A percentile compares a stretch with the other conserved stretches of the same genome.
Conservation (phyloP, 2,113 vertebrate genomes). For the Bos taurus region DNA sequence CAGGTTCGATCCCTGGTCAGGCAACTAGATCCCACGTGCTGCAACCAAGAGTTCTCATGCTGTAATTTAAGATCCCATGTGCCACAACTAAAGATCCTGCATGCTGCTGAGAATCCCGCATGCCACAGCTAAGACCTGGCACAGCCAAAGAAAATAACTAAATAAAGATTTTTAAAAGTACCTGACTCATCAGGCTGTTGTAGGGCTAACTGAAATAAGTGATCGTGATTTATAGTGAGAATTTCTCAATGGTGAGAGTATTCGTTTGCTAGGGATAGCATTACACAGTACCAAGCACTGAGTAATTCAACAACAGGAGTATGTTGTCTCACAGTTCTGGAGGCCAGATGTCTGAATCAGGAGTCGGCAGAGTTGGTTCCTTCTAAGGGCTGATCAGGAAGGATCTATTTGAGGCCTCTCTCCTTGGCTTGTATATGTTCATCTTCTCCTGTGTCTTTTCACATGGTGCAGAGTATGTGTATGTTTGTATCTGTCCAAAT, state of each 20-base stretch:
- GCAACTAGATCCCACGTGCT: background rate
- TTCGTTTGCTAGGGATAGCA: background rate
- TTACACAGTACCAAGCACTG: background rate
- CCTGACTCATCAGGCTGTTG: background rate
- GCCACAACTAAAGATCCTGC: background rate
- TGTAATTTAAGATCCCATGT: background rate
- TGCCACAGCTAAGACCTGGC: background rate
- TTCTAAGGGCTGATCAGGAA: background rate
- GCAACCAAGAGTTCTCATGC: background rate
- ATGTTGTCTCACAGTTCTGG: background rate
- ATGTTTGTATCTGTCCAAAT: background rate
- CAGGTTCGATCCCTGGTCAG: background rate
- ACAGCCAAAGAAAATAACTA: background rate
- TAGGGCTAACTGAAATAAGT: background rate
- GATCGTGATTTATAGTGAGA: background rate
- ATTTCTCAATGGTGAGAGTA: background rate
- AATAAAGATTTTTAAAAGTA: background rate
- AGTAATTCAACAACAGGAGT: background rate
- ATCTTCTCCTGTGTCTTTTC: background rate
- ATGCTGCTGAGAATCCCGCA: background rate
- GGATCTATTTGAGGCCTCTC: background rate
- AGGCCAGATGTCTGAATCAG: background rate
- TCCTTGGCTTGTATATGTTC: background rate
- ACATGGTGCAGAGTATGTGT: background rate
- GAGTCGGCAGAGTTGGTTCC: background rate